phyloP scores from a whole-genome alignment of 2,888 invertebrate species.

The Perizoma affinitatum region DNA sequence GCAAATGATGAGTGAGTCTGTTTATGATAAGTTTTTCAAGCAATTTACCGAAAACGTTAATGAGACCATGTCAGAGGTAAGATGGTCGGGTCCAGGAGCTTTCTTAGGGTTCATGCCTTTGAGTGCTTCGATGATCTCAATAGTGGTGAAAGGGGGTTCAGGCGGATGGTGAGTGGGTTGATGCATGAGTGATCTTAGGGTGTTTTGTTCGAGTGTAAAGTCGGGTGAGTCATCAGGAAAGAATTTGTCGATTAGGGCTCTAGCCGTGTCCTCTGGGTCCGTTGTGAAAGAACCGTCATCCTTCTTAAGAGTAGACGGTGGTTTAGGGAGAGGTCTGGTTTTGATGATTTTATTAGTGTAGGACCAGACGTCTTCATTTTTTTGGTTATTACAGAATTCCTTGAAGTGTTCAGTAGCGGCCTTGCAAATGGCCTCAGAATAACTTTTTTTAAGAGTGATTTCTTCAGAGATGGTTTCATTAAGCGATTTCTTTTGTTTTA shows the following conservation, averaged over 20 bases:
- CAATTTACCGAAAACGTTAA: conserved; percentile 36
- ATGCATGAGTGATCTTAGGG: not conserved
- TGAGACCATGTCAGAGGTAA: conserved; percentile 36
- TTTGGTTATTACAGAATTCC: conserved; percentile 37
- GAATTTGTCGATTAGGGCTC: not conserved
- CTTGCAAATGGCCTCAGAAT: conserved; percentile 4
- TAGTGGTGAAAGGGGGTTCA: conserved; percentile 22
- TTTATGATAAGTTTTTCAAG: conserved; percentile 28
- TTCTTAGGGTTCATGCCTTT: conserved; percentile 29
- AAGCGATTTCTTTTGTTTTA: not conserved
- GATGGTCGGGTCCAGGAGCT: conserved; percentile 39
- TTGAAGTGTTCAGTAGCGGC: conserved; percentile 30
- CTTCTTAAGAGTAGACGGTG: conserved; percentile 30
- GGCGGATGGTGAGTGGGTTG: conserved; percentile 6
- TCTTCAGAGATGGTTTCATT: not conserved
- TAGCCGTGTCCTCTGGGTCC: conserved; percentile 20
- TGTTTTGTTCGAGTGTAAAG: not conserved
- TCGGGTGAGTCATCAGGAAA: not conserved
- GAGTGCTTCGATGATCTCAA: conserved; percentile 24
- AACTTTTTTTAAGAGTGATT: conserved; percentile 16
- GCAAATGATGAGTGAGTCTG: conserved; percentile 8
- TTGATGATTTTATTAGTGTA: conserved; percentile 37
- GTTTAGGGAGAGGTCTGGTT: conserved; percentile 10
- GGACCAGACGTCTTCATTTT: conserved; percentile 37
- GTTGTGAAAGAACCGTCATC: conserved; percentile 22